Evolutionary conservation across 2,113 vertebrate species (phyloP), one percentile per base, ranked within the genome.

Genomic region (Bubo bubo): DNA sequence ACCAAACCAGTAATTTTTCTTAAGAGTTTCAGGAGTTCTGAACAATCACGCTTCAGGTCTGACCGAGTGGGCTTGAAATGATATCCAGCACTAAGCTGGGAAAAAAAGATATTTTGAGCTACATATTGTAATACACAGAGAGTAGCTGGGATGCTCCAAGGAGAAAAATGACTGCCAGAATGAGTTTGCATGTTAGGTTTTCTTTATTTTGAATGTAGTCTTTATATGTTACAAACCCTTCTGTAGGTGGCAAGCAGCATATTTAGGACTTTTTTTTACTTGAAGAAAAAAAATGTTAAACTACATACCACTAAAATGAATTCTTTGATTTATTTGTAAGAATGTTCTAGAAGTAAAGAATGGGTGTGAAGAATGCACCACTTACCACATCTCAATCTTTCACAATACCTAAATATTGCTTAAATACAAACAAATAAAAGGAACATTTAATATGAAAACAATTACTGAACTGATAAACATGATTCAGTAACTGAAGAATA

Each of bases 131-230:
- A 76, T 34, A 49, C 22, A 68, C 62, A 79, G 28, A 8, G 7
- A 84, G 41, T 37, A 77, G 39, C 55, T 60, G 35, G 23, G 64
- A 17, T 39, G 59, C 53, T 93, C 74, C 52, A n/a, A 62, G 58
- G 53, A 70, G 66, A 76, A 90, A 86, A 92, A 92, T 64, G 39
- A 58, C n/a, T 84, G 87, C 75, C 71, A 83, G 72, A 79, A 83
- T 50, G 68, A 74, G 60, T 80, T 59, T 74, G 50, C 53, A 62
- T 58, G 35, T 75, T 80, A 81, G 27, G 28, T 53, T 88, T 70
- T 89, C 79, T 79, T 95, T 96, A 84, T 95, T 97, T 94, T 71
- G 56, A 84, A 28, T 34, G 47, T 47, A 86, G 86, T 67, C 71
- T 94, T 93, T 84, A 53, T 41, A 43, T 41, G 86, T 55, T 81